phyloP scores from a whole-genome alignment of 2,888 invertebrate species.

The Antitype chi region DNA sequence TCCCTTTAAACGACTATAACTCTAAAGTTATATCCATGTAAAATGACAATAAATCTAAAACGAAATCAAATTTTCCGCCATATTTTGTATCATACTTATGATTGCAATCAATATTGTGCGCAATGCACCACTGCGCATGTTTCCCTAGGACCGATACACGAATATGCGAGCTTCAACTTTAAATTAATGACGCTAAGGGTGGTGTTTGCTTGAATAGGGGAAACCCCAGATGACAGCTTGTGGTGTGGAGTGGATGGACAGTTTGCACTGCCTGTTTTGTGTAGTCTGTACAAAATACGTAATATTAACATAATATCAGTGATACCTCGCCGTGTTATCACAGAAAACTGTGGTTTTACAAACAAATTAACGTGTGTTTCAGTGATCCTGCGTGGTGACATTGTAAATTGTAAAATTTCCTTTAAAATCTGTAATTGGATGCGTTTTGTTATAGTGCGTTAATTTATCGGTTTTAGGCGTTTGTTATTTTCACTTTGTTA shows the following conservation, averaged over 20 bases:
- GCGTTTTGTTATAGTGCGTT: conserved; percentile 47
- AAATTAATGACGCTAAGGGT: conserved; percentile 33
- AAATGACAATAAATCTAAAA: conserved; percentile 64
- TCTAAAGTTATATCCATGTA: conserved; percentile 20
- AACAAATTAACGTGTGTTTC: conserved; percentile 43
- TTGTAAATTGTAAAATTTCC: conserved; percentile 36
- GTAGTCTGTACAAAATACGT: conserved; percentile 65
- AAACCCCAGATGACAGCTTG: conserved; percentile 83
- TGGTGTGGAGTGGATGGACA: conserved; percentile 77
- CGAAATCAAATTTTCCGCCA: conserved; percentile 85
- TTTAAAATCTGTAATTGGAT: conserved; percentile 36
- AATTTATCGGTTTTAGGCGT: conserved; percentile 33
- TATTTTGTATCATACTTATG: conserved; percentile 82
- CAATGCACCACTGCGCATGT: conserved; percentile 89
- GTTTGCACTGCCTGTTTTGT: conserved; percentile 74
- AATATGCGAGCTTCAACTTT: conserved; percentile 66
- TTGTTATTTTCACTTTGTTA: conserved; percentile 13
- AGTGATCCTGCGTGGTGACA: conserved; percentile 58
- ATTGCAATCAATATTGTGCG: conserved; percentile 89
- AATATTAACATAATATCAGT: conserved; percentile 59
- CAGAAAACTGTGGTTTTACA: conserved; percentile 38
- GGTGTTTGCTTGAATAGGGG: conserved; percentile 21
- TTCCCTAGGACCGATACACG: conserved; percentile 72
- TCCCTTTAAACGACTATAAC: not conserved
- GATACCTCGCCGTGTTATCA: conserved; percentile 55